phyloP scores from a whole-genome alignment of 2,888 invertebrate species.

The Scrobipalpa costella region DNA sequence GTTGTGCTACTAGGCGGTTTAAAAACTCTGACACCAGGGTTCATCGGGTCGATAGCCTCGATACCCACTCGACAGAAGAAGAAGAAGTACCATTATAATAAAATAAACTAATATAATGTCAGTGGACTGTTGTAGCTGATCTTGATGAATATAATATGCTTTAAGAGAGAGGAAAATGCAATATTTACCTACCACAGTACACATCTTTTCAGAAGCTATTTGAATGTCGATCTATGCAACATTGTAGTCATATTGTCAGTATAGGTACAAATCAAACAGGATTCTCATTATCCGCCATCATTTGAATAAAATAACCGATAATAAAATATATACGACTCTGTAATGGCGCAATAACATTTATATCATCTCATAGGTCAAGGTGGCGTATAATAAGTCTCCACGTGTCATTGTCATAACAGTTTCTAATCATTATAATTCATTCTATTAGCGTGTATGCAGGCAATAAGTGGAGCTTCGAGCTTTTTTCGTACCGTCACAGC shows the following conservation, averaged over 20 bases:
- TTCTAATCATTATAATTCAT: slow-evolving; percentile 22
- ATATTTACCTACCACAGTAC: too few relatives aligned
- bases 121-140: too few relatives aligned
- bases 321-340: slow-evolving; percentile 4
- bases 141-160: too few relatives aligned
- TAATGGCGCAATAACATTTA: slow-evolving; percentile 15
- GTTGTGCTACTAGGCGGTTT: too few relatives aligned
- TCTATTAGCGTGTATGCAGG: slow-evolving; percentile 24
- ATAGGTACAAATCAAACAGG: background rate
- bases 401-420: slow-evolving; percentile 11
- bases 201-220: background rate
- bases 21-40: too few relatives aligned
- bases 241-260: background rate
- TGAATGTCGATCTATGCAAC: background rate
- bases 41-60: too few relatives aligned
- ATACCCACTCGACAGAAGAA: too few relatives aligned
- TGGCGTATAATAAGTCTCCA: slow-evolving; percentile 4
- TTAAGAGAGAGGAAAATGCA: too few relatives aligned
- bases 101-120: too few relatives aligned
- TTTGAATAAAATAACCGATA: background rate
- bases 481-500: slow-evolving; percentile 28
- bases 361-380: slow-evolving; percentile 11
- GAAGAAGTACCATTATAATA: too few relatives aligned
- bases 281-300: background rate
- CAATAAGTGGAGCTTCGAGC: slow-evolving; percentile 21